Evolutionary conservation across 1,140 invertebrate species (phyloP), one percentile per base, ranked within the genome.

Genomic region (Halotydeus destructor): DNA sequence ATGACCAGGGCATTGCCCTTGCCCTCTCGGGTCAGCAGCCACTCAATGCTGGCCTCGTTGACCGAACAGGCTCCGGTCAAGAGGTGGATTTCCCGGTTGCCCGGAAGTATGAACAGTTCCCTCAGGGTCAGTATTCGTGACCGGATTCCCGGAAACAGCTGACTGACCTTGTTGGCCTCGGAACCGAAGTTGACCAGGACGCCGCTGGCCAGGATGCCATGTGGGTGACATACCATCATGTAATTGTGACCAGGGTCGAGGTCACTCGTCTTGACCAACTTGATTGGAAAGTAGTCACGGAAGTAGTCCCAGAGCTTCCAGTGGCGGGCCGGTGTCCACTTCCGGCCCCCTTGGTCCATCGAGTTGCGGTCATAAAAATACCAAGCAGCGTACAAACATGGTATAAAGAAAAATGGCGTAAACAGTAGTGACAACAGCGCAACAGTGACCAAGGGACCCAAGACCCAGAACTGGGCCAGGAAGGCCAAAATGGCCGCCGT

Each of bases 171-270:
- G 0, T 65, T 62, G 6, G 68, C 72, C 48, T 86, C 76, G 0
- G 83, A 80, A 0, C 66, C 73, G 61, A 93, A 85, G 44, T 75
- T 71, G 1, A 67, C 67, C 53, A 82, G 78, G 11, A 70, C 67
- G 12, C 83, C 81, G 5, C 69, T 68, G 24, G 74, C 74, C 5
- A 83, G 62, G 9, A 93, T 66, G 1, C 88, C 88, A 59, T 96
- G 88, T 1, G 88, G 88, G 60, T 85, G 86, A 38, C 70, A 72
- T 2, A 77, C 77, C 46, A 91, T 71, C 2, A 93, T 65, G 55
- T 93, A 93, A 57, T 85, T 86, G 47, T 64, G 72, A 5, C 68
- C 64, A 1, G 81, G 71, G 52, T 78, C 72, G 27, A 91, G 56
- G 5, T 86, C 80, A 0, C 61, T 65, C 0, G 79, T 81, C 59